These are phyloP conservation scores for Homarus americanus DNA, from an alignment of 1,140 invertebrate genomes.

Conservation along the genomic window DNA sequence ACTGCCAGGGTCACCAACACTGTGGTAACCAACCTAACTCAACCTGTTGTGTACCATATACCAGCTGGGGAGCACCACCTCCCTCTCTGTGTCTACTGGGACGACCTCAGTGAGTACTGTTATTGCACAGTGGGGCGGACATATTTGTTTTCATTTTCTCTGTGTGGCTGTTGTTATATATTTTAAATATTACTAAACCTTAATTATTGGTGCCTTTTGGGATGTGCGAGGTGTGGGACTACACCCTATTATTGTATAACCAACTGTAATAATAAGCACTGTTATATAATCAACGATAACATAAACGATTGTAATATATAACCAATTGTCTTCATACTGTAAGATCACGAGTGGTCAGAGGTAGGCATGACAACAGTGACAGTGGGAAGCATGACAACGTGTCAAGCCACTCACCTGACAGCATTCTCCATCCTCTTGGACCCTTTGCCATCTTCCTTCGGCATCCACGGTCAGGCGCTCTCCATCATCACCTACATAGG, in stretches of 20 bases:
- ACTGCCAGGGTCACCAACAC: slow-evolving; percentile 47
- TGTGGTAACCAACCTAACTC: slow-evolving; percentile 75
- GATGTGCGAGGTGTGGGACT: too few relatives aligned
- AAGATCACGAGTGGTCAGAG: slow-evolving; percentile 79
- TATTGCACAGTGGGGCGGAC: too few relatives aligned
- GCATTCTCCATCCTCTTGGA: slow-evolving; percentile 81
- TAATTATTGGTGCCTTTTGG: too few relatives aligned
- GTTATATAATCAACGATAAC: too few relatives aligned
- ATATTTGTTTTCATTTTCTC: too few relatives aligned
- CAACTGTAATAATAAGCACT: too few relatives aligned
- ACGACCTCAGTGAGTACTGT: slow-evolving; percentile 77
- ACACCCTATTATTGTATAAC: too few relatives aligned
- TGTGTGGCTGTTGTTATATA: too few relatives aligned
- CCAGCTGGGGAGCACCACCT: slow-evolving; percentile 75
- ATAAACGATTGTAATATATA: neutral
- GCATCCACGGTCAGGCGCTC: slow-evolving; percentile 77
- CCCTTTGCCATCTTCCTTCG: slow-evolving; percentile 75
- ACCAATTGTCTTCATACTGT: neutral
- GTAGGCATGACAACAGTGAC: slow-evolving; percentile 78
- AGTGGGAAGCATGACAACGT: slow-evolving; percentile 77
- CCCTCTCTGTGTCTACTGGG: slow-evolving; percentile 80
- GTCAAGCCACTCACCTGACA: slow-evolving; percentile 80
- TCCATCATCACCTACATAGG: slow-evolving; percentile 80
- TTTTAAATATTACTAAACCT: too few relatives aligned
- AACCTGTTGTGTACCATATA: slow-evolving; percentile 78